Evolutionary conservation across 1,140 invertebrate species (phyloP).

Genomic region (Adelges cooleyi): DNA sequence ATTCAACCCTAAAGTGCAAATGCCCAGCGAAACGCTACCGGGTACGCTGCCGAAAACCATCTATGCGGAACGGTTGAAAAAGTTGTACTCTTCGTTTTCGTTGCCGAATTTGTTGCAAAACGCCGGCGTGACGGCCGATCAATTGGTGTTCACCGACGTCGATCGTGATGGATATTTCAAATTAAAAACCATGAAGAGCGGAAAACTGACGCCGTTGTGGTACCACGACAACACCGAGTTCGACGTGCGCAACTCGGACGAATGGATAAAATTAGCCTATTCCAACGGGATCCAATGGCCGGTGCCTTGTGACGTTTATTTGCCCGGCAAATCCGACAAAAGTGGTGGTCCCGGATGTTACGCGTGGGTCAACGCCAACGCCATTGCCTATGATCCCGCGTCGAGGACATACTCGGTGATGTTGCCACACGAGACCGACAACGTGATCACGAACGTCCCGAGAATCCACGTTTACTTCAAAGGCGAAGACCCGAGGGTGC

Average conservation of each 20-base stretch:
- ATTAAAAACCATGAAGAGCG: background rate
- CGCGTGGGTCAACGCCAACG: background rate
- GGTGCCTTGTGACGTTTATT: background rate
- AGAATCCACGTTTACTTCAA: constrained; percentile 5
- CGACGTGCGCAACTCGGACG: background rate
- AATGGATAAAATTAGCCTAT: background rate
- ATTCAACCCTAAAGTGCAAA: too few relatives aligned
- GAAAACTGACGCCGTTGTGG: background rate
- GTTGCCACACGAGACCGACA: background rate
- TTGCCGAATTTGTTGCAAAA: background rate
- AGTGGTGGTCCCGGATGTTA: background rate
- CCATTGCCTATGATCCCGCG: background rate
- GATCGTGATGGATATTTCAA: background rate
- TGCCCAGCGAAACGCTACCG: background rate
- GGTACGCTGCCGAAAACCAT: background rate
- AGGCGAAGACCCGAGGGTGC: constrained; percentile 12
- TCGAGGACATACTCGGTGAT: background rate
- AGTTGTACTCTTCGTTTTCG: background rate
- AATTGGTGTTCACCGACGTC: background rate
- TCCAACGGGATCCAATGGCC: background rate
- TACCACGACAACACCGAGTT: background rate
- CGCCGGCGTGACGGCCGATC: background rate
- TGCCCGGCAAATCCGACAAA: background rate
- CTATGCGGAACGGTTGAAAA: background rate
- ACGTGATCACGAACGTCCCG: background rate